A percentile compares a stretch with the other conserved stretches of the same genome.
Conservation (phyloP, 2,888 invertebrate genomes). For the Troilus luridus region DNA sequence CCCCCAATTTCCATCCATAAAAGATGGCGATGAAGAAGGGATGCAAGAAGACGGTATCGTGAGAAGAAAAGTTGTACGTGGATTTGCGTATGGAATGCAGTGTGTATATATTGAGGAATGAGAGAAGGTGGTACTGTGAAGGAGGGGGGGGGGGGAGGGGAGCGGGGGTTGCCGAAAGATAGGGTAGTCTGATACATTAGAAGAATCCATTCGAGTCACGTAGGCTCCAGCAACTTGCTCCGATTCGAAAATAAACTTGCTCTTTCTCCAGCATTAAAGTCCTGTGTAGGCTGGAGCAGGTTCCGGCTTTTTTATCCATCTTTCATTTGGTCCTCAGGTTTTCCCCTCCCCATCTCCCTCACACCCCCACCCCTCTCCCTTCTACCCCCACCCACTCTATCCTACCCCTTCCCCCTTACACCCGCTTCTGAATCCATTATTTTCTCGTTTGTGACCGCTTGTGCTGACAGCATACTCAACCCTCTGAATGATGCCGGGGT, state of each 20-base stretch:
- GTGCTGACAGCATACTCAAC: conserved; percentile 10
- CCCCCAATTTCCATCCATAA: neutral
- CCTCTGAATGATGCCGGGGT: neutral
- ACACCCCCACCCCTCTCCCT: too few relatives aligned
- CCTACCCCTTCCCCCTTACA: too few relatives aligned
- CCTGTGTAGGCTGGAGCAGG: neutral
- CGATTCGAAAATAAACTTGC: conserved; percentile 30
- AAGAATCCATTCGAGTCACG: neutral
- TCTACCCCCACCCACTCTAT: too few relatives aligned
- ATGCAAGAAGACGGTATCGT: neutral
- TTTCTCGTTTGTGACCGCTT: conserved; percentile 33
- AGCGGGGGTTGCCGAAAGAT: neutral
- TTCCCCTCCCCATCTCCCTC: neutral
- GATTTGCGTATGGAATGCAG: neutral
- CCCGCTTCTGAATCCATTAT: conserved; percentile 7
- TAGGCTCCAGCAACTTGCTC: neutral
- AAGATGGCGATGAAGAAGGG: neutral
- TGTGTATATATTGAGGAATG: neutral
- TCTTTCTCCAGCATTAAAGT: conserved; percentile 17
- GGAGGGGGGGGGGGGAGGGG: too few relatives aligned
- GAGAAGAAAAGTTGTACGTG: neutral
- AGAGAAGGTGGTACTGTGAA: neutral
- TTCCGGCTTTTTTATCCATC: conserved; percentile 17
- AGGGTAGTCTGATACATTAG: neutral
- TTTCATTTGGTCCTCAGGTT: conserved; percentile 3